Percentiles rank a stretch among this genome's conserved stretches.
Evolutionary conservation across 2,888 invertebrate species (phyloP).

Genomic region (Idaea aversata): DNA sequence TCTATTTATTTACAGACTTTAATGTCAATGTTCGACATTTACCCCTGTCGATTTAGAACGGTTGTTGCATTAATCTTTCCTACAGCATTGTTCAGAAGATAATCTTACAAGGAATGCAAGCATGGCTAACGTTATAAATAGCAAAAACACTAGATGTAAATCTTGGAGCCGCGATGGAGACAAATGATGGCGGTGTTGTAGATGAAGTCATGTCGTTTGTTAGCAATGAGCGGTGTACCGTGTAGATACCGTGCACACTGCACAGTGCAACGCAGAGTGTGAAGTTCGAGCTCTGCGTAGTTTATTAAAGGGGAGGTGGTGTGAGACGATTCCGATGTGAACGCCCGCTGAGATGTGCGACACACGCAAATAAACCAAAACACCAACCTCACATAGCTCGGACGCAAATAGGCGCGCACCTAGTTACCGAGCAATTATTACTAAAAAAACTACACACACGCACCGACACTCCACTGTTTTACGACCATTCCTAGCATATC

Average conservation of each 20-base stretch:
- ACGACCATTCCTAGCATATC: constrained; percentile 10
- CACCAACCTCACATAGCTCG: constrained; percentile 28
- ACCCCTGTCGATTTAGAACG: constrained; percentile 3
- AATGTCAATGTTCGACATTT: constrained; percentile 4
- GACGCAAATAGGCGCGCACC: constrained; percentile 62
- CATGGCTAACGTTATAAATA: constrained; percentile 35
- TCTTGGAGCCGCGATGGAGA: constrained; percentile 46
- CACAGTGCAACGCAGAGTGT: constrained; percentile 7
- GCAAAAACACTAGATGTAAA: constrained; percentile 48
- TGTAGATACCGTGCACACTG: not conserved
- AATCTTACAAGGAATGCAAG: constrained; percentile 36
- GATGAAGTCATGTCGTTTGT: constrained; percentile 47
- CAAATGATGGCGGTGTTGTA: constrained; percentile 37
- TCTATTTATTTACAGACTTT: not conserved
- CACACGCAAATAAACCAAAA: constrained; percentile 68
- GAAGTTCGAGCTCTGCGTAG: not conserved
- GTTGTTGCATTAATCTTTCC: constrained; percentile 25
- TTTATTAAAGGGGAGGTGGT: constrained; percentile 13
- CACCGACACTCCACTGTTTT: constrained; percentile 13
- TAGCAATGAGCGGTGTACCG: constrained; percentile 19
- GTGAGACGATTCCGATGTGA: constrained; percentile 48
- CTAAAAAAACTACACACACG: constrained; percentile 36
- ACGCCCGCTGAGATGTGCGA: constrained; percentile 70
- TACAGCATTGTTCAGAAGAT: constrained; percentile 23
- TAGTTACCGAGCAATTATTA: constrained; percentile 49